Base-by-base conservation (phyloP, 2,888 invertebrate genomes). In the Mallateleia sp. region DNA sequence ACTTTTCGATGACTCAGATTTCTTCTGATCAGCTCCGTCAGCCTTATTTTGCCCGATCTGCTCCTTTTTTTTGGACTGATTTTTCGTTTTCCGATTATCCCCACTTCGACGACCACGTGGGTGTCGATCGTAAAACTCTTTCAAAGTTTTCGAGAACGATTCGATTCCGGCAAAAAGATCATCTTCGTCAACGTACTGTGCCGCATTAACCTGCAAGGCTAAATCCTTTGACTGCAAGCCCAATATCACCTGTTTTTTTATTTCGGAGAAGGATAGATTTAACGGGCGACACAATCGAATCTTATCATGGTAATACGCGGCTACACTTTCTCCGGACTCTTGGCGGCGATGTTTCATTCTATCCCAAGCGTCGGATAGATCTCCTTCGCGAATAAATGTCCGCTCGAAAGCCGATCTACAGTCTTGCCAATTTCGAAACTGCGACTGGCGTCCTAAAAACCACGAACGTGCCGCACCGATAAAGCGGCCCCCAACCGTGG, bases 291-390 rank as follows among this genome's bases (percentile, higher is more conserved):
- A 86, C 25, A 15, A 42, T 42, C 42, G 4, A 28, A 28, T 8
- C 28, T 28, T 28, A 8, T 38, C 14, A 38, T 38, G 38, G 14
- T 9, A 77, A 47, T 77, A 71, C 0, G 60, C 18, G 9, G 75
- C 67, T 7, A 32, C 47, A 2, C 42, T 45, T 58, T 74, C 74
- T 2, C 42, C 52, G 18, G 32, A 25, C 15, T 38, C 58, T 18
- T 81, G 66, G 6, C 18, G 25, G 0, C 74, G 74, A 2, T 66
- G 18, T 9, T 77, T 83, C 83, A 77, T 78, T 22, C 58, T 28
- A 1, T 71, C 72, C 84, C 84, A 84, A 0, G 84, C 71, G 4
- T 84, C 71, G 0, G 72, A n/a, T 4, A 66, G 5, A 11, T 84
- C 72, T 5, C 54, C 34, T 18, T 62, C 72, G 3, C 62, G 69